Base-by-base conservation (phyloP, 2,113 vertebrate species). In the Tyrannus savana region DNA sequence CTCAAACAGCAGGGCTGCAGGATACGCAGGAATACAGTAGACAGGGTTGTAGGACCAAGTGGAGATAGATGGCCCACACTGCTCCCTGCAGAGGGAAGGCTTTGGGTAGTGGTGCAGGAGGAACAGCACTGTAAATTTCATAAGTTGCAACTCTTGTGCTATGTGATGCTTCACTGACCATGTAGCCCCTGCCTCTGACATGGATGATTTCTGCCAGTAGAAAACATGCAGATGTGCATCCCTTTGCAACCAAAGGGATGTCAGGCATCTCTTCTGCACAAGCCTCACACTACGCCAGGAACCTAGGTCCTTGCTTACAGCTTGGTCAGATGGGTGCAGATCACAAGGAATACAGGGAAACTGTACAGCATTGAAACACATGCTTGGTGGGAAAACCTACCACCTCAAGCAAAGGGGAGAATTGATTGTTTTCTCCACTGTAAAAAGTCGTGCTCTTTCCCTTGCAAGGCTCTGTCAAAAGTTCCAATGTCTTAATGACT, bases 331-430 rank as follows among this genome's bases (percentile, higher is more conserved):
- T 7, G 18, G 7, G 9, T 62, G 56, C 19, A 73, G 13, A 63
- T 42, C 28, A 19, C 23, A 63, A 53, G 21, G 24, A 86, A 90
- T 41, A 18, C 22, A 58, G 33, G 12, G 16, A 71, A 6, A 42
- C 19, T 44, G 24, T 58, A 30, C 11, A 59, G 8, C 14, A 52
- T 0, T 80, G 42, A 19, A 87, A 56, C 3, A 4, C 19, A 8
- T 0, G 1, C 3, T 1, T 42, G 19, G 16, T 30, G 4, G 67
- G 33, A 86, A 78, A 47, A 1, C 7, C 6, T 28, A 10, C 1
- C 2, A 0, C 5, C 9, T 66, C 2, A 3, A 80, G 55, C 3
- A 16, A 80, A 74, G 12, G 7, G 24, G 5, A 53, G 3, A 7
- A 53, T 3, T 2, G 50, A 5, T 23, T 58, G 12, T 31, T 72